Conservation (phyloP, 2,797 vertebrate species). For the Sebastes ruberrimus region DNA sequence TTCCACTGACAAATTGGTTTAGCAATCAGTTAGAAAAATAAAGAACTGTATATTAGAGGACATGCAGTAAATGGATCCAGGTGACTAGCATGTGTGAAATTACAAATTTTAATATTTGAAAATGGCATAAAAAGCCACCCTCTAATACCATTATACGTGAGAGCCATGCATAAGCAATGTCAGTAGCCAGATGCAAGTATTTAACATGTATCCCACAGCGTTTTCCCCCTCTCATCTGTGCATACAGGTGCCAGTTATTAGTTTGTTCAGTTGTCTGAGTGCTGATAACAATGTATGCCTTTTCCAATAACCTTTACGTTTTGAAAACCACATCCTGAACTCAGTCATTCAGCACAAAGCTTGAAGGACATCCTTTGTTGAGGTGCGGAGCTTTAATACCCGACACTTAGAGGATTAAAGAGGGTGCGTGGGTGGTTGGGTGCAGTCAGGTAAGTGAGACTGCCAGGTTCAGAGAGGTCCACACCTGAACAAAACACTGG, state of each 20-base stretch:
- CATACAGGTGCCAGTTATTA: background rate
- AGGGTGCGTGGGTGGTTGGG: conserved; percentile 5
- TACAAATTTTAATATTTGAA: background rate
- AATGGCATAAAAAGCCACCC: background rate
- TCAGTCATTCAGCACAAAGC: conserved; percentile 51
- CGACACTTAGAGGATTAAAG: conserved; percentile 63
- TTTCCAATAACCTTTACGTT: conserved; percentile 40
- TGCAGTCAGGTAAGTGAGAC: conserved; percentile 64
- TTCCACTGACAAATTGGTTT: background rate
- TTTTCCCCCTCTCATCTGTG: conserved; percentile 1
- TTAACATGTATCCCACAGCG: background rate
- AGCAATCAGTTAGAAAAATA: background rate
- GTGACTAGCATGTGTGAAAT: background rate
- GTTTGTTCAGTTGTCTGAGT: conserved; percentile 6
- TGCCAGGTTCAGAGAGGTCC: conserved; percentile 49
- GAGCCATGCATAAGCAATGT: background rate
- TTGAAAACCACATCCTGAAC: conserved; percentile 29
- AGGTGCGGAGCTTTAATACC: conserved; percentile 55
- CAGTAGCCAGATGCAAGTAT: background rate
- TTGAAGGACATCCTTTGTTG: conserved; percentile 69
- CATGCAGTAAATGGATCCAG: background rate
- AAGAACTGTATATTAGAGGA: background rate
- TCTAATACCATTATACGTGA: background rate
- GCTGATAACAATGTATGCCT: conserved; percentile 3
- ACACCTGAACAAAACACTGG: conserved; percentile 55